Evolutionary conservation across 2,888 invertebrate species (phyloP).

Genomic region (Ecliptopera silaceata): DNA sequence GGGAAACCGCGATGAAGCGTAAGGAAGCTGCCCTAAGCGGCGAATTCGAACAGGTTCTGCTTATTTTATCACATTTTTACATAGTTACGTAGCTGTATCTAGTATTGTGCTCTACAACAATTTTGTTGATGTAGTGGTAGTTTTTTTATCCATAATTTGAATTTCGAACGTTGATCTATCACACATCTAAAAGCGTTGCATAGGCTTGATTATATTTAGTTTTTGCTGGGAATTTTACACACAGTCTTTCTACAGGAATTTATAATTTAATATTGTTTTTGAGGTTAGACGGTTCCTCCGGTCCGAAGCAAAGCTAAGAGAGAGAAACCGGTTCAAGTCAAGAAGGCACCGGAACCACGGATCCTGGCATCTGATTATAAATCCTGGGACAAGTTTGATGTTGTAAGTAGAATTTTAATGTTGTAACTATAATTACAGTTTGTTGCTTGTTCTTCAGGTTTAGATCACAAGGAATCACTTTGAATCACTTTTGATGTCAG

Average conservation of each 20-base stretch:
- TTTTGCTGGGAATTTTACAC: background rate
- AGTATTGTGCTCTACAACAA: constrained; percentile 2
- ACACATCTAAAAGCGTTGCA: background rate
- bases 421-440: no score
- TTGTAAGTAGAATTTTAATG: constrained; percentile 70
- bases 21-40: constrained; percentile 85
- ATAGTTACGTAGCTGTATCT: constrained; percentile 28
- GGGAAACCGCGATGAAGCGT: constrained; percentile 88
- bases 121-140: constrained; percentile 2
- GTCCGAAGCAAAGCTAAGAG: constrained; percentile 77
- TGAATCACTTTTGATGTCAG: no score
- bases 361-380: constrained; percentile 86
- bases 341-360: constrained; percentile 66
- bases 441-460: no score
- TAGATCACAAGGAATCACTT: no score
- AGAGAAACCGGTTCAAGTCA: constrained; percentile 58
- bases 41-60: constrained; percentile 75
- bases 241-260: background rate
- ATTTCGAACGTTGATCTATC: background rate
- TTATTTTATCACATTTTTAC: constrained; percentile 47
- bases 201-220: background rate
- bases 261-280: constrained; percentile 30
- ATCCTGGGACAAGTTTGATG: constrained; percentile 92
- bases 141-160: background rate
- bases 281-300: constrained; percentile 76